Conservation (phyloP, 2,113 vertebrate species). For the Actenoides lindsayi region DNA sequence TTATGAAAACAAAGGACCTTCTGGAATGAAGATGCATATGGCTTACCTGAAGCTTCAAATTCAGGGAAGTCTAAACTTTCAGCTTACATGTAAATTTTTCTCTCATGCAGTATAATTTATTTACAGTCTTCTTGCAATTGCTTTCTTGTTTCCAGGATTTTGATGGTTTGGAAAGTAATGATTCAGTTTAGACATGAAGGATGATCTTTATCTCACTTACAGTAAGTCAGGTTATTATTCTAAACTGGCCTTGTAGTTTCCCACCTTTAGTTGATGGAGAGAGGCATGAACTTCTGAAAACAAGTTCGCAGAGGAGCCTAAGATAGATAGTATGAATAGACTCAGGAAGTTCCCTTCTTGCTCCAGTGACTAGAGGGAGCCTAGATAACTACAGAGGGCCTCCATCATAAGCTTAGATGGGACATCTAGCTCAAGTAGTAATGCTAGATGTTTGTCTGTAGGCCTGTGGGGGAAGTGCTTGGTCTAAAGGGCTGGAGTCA, state of each 20-base stretch:
- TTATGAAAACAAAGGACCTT: background rate
- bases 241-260: background rate
- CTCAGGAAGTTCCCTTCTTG: background rate
- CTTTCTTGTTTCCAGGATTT: background rate
- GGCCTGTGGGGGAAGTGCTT: background rate
- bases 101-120: background rate
- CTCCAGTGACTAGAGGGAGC: background rate
- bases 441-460: background rate
- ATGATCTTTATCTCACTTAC: background rate
- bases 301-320: background rate
- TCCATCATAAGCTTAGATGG: accelerated
- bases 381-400: background rate
- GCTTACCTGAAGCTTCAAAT: background rate
- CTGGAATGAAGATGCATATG: background rate
- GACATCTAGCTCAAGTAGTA: background rate
- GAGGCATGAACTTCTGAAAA: background rate
- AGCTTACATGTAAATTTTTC: background rate
- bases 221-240: background rate
- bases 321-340: no score
- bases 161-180: background rate
- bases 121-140: background rate
- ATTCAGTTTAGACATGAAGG: background rate
- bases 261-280: background rate
- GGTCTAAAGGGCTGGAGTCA: background rate
- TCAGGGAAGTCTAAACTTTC: background rate